These are phyloP conservation scores for Scaptomyza reducta DNA, from an alignment of 2,888 invertebrate species.

Conservation along the genomic window DNA sequence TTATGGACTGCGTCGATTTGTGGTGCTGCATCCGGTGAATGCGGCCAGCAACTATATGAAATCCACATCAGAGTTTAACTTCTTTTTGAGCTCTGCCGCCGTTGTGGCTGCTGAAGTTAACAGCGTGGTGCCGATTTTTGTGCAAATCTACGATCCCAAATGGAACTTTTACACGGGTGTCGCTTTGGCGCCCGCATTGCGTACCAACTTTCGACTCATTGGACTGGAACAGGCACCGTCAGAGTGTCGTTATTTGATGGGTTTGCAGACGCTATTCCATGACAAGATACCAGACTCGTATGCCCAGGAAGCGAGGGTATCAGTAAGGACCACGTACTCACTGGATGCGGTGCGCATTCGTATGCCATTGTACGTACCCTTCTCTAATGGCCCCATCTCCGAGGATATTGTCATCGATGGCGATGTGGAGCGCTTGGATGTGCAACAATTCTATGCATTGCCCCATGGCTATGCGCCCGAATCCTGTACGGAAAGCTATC, in stretches of 20 bases:
- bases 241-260: constrained; percentile 92
- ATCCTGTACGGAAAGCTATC: constrained; percentile 90
- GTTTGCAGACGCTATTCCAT: constrained; percentile 94
- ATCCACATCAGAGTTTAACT: constrained; percentile 90
- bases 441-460: constrained; percentile 85
- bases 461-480: constrained; percentile 94
- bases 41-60: constrained; percentile 84
- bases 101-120: constrained; percentile 92
- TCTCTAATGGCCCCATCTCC: constrained; percentile 58
- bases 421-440: constrained; percentile 42
- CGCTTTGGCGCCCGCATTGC: constrained; percentile 89
- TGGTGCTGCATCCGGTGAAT: constrained; percentile 89
- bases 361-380: constrained; percentile 76
- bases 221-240: constrained; percentile 92
- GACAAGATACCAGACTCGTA: constrained; percentile 91
- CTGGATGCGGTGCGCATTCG: constrained; percentile 83
- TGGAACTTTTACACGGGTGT: constrained; percentile 91
- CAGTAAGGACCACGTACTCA: constrained; percentile 88
- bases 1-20: constrained; percentile 93
- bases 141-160: constrained; percentile 93
- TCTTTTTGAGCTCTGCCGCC: constrained; percentile 90
- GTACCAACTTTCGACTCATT: constrained; percentile 95
- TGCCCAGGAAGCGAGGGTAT: constrained; percentile 87
- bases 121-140: constrained; percentile 90
- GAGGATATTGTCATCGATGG: constrained; percentile 62